phyloP scores from a whole-genome alignment of 2,888 invertebrate genomes.

The Oxycera nigricornis region DNA sequence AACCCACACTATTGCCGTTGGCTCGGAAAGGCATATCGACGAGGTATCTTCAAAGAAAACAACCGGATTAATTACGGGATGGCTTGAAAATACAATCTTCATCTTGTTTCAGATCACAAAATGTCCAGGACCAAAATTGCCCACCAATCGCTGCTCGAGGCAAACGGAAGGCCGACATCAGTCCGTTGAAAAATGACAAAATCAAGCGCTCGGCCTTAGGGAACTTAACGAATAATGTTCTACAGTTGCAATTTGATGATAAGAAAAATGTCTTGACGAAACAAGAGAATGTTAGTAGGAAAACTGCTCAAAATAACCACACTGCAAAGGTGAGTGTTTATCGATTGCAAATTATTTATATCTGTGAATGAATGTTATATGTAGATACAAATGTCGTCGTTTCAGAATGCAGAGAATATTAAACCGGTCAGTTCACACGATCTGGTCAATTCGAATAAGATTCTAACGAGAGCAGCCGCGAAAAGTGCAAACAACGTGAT shows the following conservation, averaged over 20 bases:
- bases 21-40: conserved; percentile 55
- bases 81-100: background rate
- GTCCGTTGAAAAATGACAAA: conserved; percentile 76
- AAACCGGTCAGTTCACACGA: conserved; percentile 50
- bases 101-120: conserved; percentile 47
- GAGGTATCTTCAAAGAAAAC: conserved; percentile 49
- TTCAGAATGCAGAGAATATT: conserved; percentile 56
- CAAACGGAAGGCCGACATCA: conserved; percentile 83
- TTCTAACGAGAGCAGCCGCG: conserved; percentile 57
- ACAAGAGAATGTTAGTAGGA: conserved; percentile 47
- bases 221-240: conserved; percentile 76
- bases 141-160: conserved; percentile 57
- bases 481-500: conserved; percentile 55
- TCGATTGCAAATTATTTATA: background rate
- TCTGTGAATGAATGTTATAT: background rate
- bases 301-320: conserved; percentile 12
- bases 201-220: conserved; percentile 85
- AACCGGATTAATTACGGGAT: too few relatives aligned
- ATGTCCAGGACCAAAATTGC: conserved; percentile 56
- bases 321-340: conserved; percentile 6
- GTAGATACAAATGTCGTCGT: background rate
- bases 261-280: conserved; percentile 56
- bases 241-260: conserved; percentile 39
- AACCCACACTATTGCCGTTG: conserved; percentile 52
- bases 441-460: conserved; percentile 48